Evolutionary conservation across 2,113 vertebrate genomes (phyloP).

Genomic region (Peromyscus californicus): DNA sequence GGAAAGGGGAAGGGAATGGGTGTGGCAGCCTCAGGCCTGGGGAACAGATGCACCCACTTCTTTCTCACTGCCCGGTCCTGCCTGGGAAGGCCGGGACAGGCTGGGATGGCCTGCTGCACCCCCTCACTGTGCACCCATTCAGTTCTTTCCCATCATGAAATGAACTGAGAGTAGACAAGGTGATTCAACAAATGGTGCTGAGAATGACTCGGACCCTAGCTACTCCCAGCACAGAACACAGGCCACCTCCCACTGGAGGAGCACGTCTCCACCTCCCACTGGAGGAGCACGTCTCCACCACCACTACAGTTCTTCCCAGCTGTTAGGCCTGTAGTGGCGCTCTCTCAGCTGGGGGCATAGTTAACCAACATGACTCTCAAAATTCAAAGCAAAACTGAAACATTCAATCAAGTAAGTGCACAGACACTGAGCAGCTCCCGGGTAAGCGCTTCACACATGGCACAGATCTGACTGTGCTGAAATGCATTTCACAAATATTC

Average conservation of each 20-base stretch:
- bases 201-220: slow-evolving; percentile 69
- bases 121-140: slow-evolving; percentile 37
- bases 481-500: neutral
- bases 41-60: neutral
- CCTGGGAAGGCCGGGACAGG: slow-evolving; percentile 60
- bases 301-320: neutral
- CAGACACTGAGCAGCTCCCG: accelerated
- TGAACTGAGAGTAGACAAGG: slow-evolving; percentile 71
- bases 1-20: neutral
- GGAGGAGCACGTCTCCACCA: neutral
- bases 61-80: slow-evolving; percentile 40
- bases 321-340: neutral
- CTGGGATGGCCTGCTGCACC: slow-evolving; percentile 65
- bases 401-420: neutral
- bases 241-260: neutral
- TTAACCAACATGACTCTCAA: neutral
- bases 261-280: neutral
- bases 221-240: slow-evolving; percentile 27
- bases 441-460: neutral
- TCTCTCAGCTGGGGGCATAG: slow-evolving; percentile 5
- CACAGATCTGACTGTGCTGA: neutral
- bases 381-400: neutral
- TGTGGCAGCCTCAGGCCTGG: neutral
- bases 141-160: slow-evolving; percentile 76
- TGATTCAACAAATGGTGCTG: slow-evolving; percentile 45